Conservation (phyloP, 30 jellyfish, hydroid and myxozoan genomes). For the Turritopsis rubra region DNA sequence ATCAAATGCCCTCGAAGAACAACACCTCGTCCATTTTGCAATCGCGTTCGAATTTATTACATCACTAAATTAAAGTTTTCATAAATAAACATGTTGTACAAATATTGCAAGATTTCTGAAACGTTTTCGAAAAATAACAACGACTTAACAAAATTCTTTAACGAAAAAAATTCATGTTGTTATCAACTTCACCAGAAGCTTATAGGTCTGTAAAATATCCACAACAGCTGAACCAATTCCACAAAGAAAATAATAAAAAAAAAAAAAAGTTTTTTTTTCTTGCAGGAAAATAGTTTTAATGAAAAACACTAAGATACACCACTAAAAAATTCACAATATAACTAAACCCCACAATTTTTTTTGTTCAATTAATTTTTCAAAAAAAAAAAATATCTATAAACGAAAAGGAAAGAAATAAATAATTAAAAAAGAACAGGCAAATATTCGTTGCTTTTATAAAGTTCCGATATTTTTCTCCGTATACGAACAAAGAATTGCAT, state of each 20-base stretch:
- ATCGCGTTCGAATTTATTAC: neutral
- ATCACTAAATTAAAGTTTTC: neutral
- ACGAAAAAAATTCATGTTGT: neutral
- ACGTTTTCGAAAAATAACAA: neutral
- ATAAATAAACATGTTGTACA: neutral
- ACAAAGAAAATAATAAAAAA: neutral
- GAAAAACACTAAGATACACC: too few species aligned
- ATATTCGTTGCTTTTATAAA: neutral
- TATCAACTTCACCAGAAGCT: too few species aligned
- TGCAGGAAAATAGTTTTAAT: neutral
- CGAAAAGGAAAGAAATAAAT: neutral
- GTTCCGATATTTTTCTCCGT: neutral
- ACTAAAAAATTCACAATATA: neutral
- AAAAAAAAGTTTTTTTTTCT: neutral
- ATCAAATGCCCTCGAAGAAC: neutral
- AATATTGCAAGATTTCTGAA: neutral
- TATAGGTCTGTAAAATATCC: neutral
- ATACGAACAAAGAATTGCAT: neutral
- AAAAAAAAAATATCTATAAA: too few species aligned
- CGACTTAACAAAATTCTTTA: neutral
- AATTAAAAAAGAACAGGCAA: neutral
- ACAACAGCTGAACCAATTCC: neutral
- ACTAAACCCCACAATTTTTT: neutral
- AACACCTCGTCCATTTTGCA: neutral
- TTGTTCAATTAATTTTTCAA: neutral